These are phyloP conservation scores for Drosophila austrosaltans DNA, from an alignment of 2,888 invertebrate genomes.

Conservation along the genomic window DNA sequence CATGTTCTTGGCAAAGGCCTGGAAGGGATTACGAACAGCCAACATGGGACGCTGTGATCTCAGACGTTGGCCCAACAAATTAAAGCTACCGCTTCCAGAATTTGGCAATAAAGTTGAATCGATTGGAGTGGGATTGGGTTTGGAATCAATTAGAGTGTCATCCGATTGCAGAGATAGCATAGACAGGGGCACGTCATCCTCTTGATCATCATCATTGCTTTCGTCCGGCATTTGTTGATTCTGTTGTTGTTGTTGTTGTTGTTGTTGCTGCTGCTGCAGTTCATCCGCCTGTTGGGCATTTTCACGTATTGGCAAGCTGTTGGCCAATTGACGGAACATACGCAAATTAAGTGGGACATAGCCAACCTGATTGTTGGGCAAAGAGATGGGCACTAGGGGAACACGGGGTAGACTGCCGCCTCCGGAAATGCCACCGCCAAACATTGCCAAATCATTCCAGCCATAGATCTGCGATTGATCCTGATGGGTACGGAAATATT, in stretches of 20 bases:
- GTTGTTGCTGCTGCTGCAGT: neutral
- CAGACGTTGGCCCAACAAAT: conserved; percentile 35
- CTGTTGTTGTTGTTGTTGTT: neutral
- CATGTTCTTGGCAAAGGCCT: conserved; percentile 58
- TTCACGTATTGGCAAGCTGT: conserved; percentile 34
- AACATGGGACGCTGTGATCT: conserved; percentile 32
- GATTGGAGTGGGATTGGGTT: neutral
- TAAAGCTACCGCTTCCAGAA: conserved; percentile 12
- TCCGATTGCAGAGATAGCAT: neutral
- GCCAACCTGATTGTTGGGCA: conserved; percentile 59
- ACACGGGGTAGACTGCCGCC: conserved; percentile 14
- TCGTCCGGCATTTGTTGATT: neutral
- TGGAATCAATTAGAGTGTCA: neutral
- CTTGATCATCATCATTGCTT: neutral
- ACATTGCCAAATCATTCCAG: conserved; percentile 32
- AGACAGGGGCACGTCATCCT: neutral
- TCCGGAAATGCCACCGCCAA: neutral
- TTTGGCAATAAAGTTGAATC: neutral
- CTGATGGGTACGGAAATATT: conserved; percentile 48
- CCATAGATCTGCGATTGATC: conserved; percentile 37
- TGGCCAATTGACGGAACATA: conserved; percentile 45
- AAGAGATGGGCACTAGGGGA: conserved; percentile 59
- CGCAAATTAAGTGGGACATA: conserved; percentile 65
- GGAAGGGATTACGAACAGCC: conserved; percentile 42
- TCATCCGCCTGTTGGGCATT: conserved; percentile 28